Percentiles rank a stretch among this genome's conserved stretches.
Evolutionary conservation across 2,797 vertebrate species (phyloP).

Genomic region (Pagetopsis macropterus): DNA sequence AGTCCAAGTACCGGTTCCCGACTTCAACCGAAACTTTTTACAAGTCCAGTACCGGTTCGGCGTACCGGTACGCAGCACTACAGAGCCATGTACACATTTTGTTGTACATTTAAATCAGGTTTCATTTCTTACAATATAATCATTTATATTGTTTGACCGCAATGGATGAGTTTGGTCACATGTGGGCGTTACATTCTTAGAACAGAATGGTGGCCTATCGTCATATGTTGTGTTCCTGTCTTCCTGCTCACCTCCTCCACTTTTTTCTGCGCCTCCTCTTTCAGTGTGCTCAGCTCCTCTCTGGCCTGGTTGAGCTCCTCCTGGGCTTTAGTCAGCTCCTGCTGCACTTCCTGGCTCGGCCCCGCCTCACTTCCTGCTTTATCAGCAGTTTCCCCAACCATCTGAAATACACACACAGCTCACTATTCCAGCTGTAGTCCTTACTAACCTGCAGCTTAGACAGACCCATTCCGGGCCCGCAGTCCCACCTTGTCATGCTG

Average conservation of each 20-base stretch:
- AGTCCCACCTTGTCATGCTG: slow-evolving; percentile 91
- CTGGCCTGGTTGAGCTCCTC: slow-evolving; percentile 88
- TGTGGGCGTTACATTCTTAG: too few species aligned
- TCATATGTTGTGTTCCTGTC: neutral
- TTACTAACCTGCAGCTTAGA: neutral
- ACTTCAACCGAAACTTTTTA: too few species aligned
- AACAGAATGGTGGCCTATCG: neutral
- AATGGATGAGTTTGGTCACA: too few species aligned
- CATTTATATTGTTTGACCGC: too few species aligned
- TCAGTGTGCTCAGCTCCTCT: slow-evolving; percentile 65
- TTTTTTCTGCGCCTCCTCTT: slow-evolving; percentile 80
- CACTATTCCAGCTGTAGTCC: neutral
- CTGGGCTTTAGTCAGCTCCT: slow-evolving; percentile 85
- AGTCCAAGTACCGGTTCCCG: too few species aligned
- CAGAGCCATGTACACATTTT: too few species aligned
- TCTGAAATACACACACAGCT: slow-evolving; percentile 51
- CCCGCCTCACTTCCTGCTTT: slow-evolving; percentile 75
- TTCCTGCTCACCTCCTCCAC: slow-evolving; percentile 84
- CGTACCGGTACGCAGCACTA: too few species aligned
- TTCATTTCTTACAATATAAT: too few species aligned
- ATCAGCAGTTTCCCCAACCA: slow-evolving; percentile 82
- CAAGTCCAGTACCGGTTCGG: too few species aligned
- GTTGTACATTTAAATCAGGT: too few species aligned
- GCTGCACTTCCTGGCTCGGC: slow-evolving; percentile 84
- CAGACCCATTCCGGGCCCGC: neutral